phyloP scores from a whole-genome alignment of 2,888 invertebrate species.

The Diogma glabrata region DNA sequence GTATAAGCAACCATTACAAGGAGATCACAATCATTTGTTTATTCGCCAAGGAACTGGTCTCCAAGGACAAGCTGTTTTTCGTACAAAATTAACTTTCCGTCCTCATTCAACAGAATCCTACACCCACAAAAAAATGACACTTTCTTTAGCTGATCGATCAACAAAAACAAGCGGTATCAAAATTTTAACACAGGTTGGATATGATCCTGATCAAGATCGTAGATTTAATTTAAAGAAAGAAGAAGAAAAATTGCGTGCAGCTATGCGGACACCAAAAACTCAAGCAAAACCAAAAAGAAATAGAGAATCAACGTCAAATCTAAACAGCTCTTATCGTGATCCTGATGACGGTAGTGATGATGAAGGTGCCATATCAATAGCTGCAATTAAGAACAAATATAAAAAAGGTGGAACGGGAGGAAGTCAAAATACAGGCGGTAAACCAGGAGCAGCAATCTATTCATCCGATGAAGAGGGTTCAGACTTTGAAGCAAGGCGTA shows the following conservation, averaged over 20 bases:
- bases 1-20: slow-evolving; percentile 84
- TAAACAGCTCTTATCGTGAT: slow-evolving; percentile 38
- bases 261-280: slow-evolving; percentile 51
- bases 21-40: slow-evolving; percentile 95
- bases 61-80: slow-evolving; percentile 94
- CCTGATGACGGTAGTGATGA: slow-evolving; percentile 86
- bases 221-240: slow-evolving; percentile 93
- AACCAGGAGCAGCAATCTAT: slow-evolving; percentile 58
- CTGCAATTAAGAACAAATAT: slow-evolving; percentile 91
- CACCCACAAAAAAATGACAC: slow-evolving; percentile 97
- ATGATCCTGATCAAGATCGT: slow-evolving; percentile 87
- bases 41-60: slow-evolving; percentile 96
- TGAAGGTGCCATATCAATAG: slow-evolving; percentile 81
- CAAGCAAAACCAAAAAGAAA: slow-evolving; percentile 42
- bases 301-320: slow-evolving; percentile 34
- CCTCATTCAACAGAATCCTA: slow-evolving; percentile 98
- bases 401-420: slow-evolving; percentile 47
- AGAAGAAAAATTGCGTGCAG: slow-evolving; percentile 86
- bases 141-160: slow-evolving; percentile 90
- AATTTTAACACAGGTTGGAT: slow-evolving; percentile 68
- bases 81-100: slow-evolving; percentile 91
- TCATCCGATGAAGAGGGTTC: slow-evolving; percentile 69
- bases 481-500: slow-evolving; percentile 64
- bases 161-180: slow-evolving; percentile 91
- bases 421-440: not conserved